These are phyloP conservation scores for Trimorus sp. DNA, from an alignment of 2,888 invertebrate species.

Conservation along the genomic window DNA sequence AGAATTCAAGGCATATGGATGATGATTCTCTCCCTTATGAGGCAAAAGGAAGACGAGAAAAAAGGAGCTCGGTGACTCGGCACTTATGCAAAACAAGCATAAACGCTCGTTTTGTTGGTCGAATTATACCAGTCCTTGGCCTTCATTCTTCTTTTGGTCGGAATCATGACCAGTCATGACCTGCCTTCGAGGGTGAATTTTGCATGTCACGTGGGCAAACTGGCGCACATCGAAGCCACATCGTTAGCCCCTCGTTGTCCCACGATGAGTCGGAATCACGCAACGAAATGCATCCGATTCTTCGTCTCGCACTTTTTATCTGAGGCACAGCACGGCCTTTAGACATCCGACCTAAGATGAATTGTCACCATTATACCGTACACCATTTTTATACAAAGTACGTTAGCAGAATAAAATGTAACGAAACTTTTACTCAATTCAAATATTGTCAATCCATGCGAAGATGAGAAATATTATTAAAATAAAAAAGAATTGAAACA, in stretches of 20 bases:
- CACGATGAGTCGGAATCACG: conserved; percentile 73
- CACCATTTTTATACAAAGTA: conserved; percentile 28
- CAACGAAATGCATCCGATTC: conserved; percentile 72
- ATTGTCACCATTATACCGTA: conserved; percentile 49
- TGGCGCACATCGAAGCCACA: conserved; percentile 76
- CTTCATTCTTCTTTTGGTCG: conserved; percentile 67
- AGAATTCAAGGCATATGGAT: conserved; percentile 55
- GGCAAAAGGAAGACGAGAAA: conserved; percentile 45
- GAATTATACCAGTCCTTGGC: conserved; percentile 74
- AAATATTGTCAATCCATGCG: too few relatives aligned
- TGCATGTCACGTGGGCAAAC: conserved; percentile 81
- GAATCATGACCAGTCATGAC: conserved; percentile 73
- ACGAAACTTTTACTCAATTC: too few relatives aligned
- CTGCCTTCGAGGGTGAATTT: conserved; percentile 76
- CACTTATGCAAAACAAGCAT: conserved; percentile 78
- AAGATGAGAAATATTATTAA: too few relatives aligned
- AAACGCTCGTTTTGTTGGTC: conserved; percentile 79
- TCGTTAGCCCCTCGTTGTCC: conserved; percentile 77
- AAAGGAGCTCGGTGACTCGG: conserved; percentile 73
- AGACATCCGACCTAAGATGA: conserved; percentile 48
- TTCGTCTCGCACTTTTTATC: conserved; percentile 40
- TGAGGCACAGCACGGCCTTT: conserved; percentile 15
- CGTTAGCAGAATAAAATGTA: background rate
- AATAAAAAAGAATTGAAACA: too few relatives aligned
- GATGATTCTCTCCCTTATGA: conserved; percentile 47